Evolutionary conservation across 92 coral and sea anemone genomes (phyloP).

Genomic region (Blastomussa wellsi): DNA sequence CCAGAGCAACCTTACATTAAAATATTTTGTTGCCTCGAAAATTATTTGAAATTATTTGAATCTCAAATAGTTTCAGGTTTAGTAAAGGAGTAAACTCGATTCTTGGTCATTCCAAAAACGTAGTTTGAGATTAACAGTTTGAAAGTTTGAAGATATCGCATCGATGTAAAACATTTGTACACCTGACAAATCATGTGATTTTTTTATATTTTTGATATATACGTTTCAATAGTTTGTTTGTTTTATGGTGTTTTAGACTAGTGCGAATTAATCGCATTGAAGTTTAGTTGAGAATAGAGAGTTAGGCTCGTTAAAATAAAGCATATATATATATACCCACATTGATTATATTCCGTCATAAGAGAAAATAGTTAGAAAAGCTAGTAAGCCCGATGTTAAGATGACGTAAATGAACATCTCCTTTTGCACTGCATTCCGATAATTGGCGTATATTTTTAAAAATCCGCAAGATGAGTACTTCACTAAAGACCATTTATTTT

Average conservation of each 20-base stretch:
- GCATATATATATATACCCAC: neutral
- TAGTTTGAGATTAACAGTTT: neutral
- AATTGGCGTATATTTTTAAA: neutral
- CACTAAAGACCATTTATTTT: neutral
- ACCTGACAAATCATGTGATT: too few species aligned
- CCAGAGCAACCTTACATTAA: neutral
- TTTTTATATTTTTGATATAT: neutral
- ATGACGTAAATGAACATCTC: too few species aligned
- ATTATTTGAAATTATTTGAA: too few species aligned
- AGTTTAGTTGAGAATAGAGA: neutral
- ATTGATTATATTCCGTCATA: too few species aligned
- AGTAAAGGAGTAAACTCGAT: neutral
- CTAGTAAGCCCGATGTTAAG: neutral
- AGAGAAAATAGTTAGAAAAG: constrained; percentile 1
- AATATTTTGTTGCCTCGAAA: too few species aligned
- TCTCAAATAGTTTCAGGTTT: neutral
- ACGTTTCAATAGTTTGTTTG: neutral
- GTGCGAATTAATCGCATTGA: neutral
- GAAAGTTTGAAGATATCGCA: neutral
- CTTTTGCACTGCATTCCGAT: too few species aligned
- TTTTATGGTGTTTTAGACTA: neutral
- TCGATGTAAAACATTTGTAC: neutral
- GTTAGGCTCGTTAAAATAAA: neutral
- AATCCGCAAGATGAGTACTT: neutral
- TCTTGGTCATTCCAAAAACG: neutral